Conservation (phyloP, 2,888 invertebrate species). For the Teleiodes luculella region DNA sequence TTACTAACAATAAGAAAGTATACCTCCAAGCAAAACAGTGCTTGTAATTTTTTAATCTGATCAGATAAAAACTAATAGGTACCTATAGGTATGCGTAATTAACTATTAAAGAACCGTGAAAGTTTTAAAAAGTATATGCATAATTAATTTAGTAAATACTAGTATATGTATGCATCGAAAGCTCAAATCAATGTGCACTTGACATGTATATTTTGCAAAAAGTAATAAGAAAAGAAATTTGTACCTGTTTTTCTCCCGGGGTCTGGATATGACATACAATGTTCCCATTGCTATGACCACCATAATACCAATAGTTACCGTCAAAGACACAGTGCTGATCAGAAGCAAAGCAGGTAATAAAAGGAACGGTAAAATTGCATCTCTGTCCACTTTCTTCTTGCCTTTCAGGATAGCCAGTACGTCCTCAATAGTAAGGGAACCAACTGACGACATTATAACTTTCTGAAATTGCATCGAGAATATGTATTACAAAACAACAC, state of each 20-base stretch:
- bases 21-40: no score
- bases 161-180: no score
- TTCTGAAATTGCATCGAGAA: not conserved
- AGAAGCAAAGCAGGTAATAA: constrained; percentile 58
- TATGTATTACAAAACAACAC: not conserved
- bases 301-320: constrained; percentile 57
- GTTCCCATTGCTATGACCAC: constrained; percentile 64
- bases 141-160: no score
- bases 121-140: no score
- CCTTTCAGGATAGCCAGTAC: constrained; percentile 22
- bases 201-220: no score
- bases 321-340: constrained; percentile 55
- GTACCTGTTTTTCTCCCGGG: constrained; percentile 69
- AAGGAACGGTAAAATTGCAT: constrained; percentile 60
- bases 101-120: no score
- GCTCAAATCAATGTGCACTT: no score
- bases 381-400: constrained; percentile 56
- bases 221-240: no score
- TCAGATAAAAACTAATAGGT: no score
- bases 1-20: no score
- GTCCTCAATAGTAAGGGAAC: constrained; percentile 5
- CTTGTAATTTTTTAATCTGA: no score
- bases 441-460: not conserved
- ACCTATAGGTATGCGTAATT: no score
- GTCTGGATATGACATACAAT: constrained; percentile 62